Evolutionary conservation across 2,888 invertebrate genomes (phyloP).

Genomic region (Caenorhabditis panamensis): DNA sequence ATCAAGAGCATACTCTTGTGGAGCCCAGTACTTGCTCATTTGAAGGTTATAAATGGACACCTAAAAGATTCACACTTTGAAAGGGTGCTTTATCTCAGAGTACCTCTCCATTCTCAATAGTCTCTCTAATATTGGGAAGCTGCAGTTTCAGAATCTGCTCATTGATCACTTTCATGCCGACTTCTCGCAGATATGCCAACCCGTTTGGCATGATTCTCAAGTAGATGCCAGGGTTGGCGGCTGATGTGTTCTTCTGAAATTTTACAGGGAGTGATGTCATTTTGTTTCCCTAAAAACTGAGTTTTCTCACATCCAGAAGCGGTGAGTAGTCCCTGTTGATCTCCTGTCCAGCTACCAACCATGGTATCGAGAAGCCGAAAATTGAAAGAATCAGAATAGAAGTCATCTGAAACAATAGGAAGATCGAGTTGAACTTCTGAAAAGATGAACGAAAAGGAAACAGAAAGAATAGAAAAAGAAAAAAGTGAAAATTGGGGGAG

Average conservation of each 20-base stretch:
- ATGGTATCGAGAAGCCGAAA: constrained; percentile 29
- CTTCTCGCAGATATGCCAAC: constrained; percentile 79
- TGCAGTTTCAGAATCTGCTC: constrained; percentile 79
- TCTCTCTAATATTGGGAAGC: constrained; percentile 79
- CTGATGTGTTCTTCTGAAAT: constrained; percentile 79
- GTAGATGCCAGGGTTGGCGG: constrained; percentile 79
- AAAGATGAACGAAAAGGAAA: no score
- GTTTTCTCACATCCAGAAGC: constrained; percentile 71
- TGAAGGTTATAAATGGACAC: constrained; percentile 78
- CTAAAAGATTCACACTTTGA: no score
- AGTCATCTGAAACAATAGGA: neutral
- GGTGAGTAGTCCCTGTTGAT: constrained; percentile 68
- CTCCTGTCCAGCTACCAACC: constrained; percentile 33
- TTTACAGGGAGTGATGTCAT: constrained; percentile 22
- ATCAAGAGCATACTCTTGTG: constrained; percentile 79
- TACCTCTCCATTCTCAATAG: constrained; percentile 79
- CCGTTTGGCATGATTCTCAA: constrained; percentile 80
- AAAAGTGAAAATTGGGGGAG: constrained; percentile 14
- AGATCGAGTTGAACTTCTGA: neutral
- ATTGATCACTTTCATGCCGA: constrained; percentile 80
- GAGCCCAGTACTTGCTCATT: constrained; percentile 81
- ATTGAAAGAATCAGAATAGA: constrained; percentile 5
- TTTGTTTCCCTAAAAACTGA: no score
- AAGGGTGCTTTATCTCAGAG: neutral
- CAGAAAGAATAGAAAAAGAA: constrained; percentile 25